Evolutionary conservation across 2,797 vertebrate genomes (phyloP).

Genomic region (Petrocephalus sullivani): DNA sequence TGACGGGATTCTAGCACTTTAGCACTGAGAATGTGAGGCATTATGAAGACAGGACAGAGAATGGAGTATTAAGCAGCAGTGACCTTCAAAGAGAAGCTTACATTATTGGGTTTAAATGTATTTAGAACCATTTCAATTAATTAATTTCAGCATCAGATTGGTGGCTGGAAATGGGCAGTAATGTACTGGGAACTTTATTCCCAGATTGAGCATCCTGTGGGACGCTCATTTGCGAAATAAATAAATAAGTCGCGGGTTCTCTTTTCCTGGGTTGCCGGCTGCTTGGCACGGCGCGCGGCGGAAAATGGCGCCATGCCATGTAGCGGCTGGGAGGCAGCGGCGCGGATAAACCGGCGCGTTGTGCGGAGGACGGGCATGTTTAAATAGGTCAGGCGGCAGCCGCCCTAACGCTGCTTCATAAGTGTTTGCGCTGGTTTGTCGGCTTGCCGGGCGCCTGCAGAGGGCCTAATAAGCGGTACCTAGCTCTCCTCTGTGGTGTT

Average conservation of each 20-base stretch:
- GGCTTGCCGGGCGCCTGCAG: neutral
- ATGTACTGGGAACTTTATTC: neutral
- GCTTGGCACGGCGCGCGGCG: neutral
- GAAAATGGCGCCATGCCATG: neutral
- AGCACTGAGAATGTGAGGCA: neutral
- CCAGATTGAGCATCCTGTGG: neutral
- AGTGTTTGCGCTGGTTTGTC: neutral
- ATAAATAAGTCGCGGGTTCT: neutral
- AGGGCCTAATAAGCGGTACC: neutral
- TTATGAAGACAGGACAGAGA: neutral
- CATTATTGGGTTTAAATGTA: neutral
- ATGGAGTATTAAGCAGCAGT: neutral
- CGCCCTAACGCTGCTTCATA: neutral
- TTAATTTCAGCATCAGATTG: neutral
- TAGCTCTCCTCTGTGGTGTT: neutral
- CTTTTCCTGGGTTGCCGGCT: neutral
- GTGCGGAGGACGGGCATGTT: neutral
- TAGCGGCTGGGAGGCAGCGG: neutral
- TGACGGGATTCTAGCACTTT: neutral
- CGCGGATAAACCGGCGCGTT: neutral
- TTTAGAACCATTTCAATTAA: conserved; percentile 9
- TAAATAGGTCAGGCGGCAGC: neutral
- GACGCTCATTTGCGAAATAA: neutral
- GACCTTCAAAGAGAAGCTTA: neutral
- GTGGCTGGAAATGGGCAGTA: neutral